Evolutionary conservation across 2,797 vertebrate genomes (phyloP).

Genomic region (Helarctos malayanus): DNA sequence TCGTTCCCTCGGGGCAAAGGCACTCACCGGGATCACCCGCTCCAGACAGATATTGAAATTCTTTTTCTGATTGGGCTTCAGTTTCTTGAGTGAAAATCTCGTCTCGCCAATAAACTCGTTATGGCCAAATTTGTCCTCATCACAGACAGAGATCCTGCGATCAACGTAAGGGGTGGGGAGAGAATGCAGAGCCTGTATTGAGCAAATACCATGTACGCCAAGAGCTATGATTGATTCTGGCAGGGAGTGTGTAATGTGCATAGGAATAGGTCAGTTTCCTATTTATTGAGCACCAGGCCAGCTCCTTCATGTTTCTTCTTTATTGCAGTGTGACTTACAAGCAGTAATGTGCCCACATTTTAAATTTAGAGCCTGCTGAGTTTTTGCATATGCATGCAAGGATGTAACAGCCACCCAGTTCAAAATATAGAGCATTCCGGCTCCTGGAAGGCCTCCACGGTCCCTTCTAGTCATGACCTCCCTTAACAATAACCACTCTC

Average conservation of each 20-base stretch:
- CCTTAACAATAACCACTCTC: background rate
- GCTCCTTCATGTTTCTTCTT: background rate
- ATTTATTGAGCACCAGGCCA: background rate
- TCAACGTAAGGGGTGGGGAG: fast-evolving
- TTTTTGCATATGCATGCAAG: background rate
- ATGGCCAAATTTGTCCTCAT: constrained; percentile 98
- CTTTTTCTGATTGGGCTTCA: constrained; percentile 97
- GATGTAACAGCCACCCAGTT: background rate
- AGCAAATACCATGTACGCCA: background rate
- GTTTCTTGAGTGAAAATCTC: constrained; percentile 96
- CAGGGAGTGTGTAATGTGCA: fast-evolving
- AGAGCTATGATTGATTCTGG: background rate
- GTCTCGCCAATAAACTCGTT: constrained; percentile 99
- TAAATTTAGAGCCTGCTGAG: background rate
- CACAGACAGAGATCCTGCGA: constrained; percentile 96
- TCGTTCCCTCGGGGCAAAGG: fast-evolving
- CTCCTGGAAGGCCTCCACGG: background rate
- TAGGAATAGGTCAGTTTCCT: fast-evolving
- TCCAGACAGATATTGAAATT: constrained; percentile 98
- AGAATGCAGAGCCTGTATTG: background rate
- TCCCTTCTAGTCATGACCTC: background rate
- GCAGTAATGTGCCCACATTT: background rate
- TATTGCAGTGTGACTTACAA: background rate
- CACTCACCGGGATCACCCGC: constrained; percentile 95
- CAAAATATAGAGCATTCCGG: background rate